These are phyloP conservation scores for Bovichtus variegatus DNA, from an alignment of 2,797 vertebrate genomes.

Conservation along the genomic window DNA sequence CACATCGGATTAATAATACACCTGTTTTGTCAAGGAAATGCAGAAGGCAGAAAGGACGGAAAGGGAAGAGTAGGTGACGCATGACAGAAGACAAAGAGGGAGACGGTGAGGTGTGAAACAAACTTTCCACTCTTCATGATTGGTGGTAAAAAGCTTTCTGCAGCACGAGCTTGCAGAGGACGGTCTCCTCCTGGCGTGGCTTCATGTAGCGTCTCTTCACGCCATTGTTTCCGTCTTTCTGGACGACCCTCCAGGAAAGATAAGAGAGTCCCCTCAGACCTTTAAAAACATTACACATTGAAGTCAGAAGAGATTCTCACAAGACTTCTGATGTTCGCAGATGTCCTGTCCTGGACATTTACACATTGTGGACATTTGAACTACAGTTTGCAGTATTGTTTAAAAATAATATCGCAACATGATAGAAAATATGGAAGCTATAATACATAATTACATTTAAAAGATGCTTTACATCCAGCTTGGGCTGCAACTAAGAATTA, in stretches of 20 bases:
- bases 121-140: conserved; percentile 53
- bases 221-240: conserved; percentile 49
- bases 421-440: not conserved
- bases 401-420: not conserved
- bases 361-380: not conserved
- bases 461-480: no score
- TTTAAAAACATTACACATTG: no score
- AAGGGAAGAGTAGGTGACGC: conserved; percentile 15
- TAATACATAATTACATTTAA: no score
- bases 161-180: conserved; percentile 65
- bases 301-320: conserved; percentile 20
- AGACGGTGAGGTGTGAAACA: conserved; percentile 27
- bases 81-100: conserved; percentile 39
- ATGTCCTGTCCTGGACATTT: not conserved
- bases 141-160: conserved; percentile 49
- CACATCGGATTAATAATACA: conserved; percentile 43
- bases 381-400: not conserved
- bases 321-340: not conserved
- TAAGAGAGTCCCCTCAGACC: conserved; percentile 33
- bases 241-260: conserved; percentile 17
- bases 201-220: conserved; percentile 59
- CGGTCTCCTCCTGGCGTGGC: conserved; percentile 30
- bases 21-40: conserved; percentile 47
- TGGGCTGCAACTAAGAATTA: not conserved
- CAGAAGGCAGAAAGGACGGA: conserved; percentile 13